phyloP scores from a whole-genome alignment of 2,113 vertebrate genomes.

The Callopanchax toddi region DNA sequence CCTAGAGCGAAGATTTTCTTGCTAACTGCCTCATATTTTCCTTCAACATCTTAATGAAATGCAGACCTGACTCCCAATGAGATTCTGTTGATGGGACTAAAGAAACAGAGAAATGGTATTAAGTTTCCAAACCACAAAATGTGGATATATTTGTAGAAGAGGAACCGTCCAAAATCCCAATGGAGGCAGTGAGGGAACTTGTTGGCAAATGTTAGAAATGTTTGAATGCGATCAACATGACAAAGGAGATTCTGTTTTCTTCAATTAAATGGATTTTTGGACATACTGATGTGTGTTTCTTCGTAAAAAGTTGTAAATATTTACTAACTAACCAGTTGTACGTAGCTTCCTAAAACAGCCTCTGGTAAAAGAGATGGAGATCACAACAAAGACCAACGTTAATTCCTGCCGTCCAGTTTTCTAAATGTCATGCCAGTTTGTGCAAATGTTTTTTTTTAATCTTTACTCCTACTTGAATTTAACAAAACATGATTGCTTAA shows the following conservation, averaged over 20 bases:
- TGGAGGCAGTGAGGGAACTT: background rate
- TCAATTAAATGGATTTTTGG: too few relatives aligned
- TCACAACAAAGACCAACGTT: too few relatives aligned
- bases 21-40: constrained; percentile 6
- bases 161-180: background rate
- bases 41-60: constrained; percentile 4
- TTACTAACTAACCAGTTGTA: too few relatives aligned
- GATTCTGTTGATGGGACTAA: background rate
- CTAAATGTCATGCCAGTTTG: too few relatives aligned
- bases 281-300: too few relatives aligned
- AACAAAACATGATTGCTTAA: too few relatives aligned
- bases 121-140: background rate
- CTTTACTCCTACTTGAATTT: too few relatives aligned
- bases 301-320: too few relatives aligned
- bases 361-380: too few relatives aligned
- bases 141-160: background rate
- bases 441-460: too few relatives aligned
- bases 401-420: too few relatives aligned
- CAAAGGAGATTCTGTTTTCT: background rate
- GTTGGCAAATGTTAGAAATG: background rate
- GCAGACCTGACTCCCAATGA: constrained; percentile 3
- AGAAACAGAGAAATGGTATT: background rate
- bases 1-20: background rate
- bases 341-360: too few relatives aligned
- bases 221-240: background rate